Conservation (phyloP, 2,888 invertebrate species). For the Melanostoma mellinum region DNA sequence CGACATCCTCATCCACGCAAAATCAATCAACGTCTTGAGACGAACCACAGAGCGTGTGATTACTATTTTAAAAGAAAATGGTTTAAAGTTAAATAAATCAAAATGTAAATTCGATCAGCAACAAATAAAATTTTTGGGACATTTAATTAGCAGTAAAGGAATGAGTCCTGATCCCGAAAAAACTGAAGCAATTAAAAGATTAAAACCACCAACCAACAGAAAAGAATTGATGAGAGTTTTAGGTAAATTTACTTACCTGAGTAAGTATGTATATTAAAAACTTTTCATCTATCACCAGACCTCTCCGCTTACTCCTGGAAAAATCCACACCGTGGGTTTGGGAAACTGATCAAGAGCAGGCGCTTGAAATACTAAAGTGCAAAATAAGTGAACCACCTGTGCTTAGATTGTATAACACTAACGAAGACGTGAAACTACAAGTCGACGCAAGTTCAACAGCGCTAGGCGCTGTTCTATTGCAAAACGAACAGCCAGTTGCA, state of each 20-base stretch:
- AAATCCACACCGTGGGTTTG: slow-evolving; percentile 4
- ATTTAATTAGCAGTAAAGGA: slow-evolving; percentile 65
- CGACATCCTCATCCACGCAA: too few species aligned
- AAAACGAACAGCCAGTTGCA: slow-evolving; percentile 17
- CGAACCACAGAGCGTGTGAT: too few species aligned
- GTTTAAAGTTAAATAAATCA: too few species aligned
- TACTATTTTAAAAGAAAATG: too few species aligned
- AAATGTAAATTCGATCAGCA: too few species aligned
- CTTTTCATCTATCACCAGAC: slow-evolving; percentile 12
- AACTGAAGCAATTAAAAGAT: slow-evolving; percentile 45
- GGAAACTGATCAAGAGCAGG: neutral
- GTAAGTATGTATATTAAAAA: slow-evolving; percentile 18
- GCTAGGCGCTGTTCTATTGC: slow-evolving; percentile 13
- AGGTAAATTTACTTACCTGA: slow-evolving; percentile 24
- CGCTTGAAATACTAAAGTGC: too few species aligned
- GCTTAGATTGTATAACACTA: neutral
- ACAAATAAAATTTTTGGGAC: slow-evolving; percentile 10
- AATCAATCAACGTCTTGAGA: too few species aligned
- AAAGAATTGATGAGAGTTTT: slow-evolving; percentile 17
- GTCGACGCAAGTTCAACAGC: slow-evolving; percentile 25
- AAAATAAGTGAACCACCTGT: too few species aligned
- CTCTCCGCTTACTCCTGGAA: slow-evolving; percentile 19
- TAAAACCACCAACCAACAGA: slow-evolving; percentile 41
- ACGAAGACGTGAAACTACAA: slow-evolving; percentile 29
- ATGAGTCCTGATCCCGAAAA: slow-evolving; percentile 55